Conservation (phyloP, 2,888 invertebrate genomes). For the Mellilla xanthometata region DNA sequence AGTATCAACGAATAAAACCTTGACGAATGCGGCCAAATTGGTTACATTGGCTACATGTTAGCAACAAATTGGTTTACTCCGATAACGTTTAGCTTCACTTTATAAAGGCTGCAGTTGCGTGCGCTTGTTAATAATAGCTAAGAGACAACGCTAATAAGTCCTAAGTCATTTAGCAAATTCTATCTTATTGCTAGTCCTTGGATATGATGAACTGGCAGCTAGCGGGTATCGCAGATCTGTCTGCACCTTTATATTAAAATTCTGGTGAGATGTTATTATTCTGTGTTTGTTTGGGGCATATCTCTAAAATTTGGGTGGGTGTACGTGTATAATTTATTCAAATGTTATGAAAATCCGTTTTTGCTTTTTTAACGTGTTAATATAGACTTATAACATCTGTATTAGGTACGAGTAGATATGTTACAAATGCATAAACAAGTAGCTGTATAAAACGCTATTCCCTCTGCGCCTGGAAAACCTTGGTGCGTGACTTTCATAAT, state of each 20-base stretch:
- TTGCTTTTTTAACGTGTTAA: too few species aligned
- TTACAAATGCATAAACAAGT: slow-evolving; percentile 12
- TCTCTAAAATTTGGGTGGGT: too few species aligned
- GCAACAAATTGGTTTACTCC: slow-evolving; percentile 14
- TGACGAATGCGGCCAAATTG: slow-evolving; percentile 5
- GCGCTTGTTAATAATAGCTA: slow-evolving; percentile 26
- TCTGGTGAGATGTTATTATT: too few species aligned
- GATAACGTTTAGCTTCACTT: slow-evolving; percentile 15
- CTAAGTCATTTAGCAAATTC: slow-evolving; percentile 25
- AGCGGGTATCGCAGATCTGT: too few species aligned
- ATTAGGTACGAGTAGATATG: too few species aligned
- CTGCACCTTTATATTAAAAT: too few species aligned
- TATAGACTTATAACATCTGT: too few species aligned
- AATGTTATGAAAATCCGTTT: too few species aligned
- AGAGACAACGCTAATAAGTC: slow-evolving; percentile 21
- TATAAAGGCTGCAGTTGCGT: slow-evolving; percentile 23
- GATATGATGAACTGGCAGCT: too few species aligned
- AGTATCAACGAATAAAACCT: slow-evolving; percentile 7
- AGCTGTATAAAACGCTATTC: slow-evolving; percentile 17
- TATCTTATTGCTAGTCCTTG: slow-evolving; percentile 2
- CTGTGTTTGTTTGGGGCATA: too few species aligned
- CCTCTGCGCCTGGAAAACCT: slow-evolving; percentile 25
- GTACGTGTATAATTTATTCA: too few species aligned
- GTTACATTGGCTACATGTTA: neutral
- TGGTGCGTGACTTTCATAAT: slow-evolving; percentile 31